Evolutionary conservation across 2,888 invertebrate genomes (phyloP).

Genomic region (Podotricha telesiphe): DNA sequence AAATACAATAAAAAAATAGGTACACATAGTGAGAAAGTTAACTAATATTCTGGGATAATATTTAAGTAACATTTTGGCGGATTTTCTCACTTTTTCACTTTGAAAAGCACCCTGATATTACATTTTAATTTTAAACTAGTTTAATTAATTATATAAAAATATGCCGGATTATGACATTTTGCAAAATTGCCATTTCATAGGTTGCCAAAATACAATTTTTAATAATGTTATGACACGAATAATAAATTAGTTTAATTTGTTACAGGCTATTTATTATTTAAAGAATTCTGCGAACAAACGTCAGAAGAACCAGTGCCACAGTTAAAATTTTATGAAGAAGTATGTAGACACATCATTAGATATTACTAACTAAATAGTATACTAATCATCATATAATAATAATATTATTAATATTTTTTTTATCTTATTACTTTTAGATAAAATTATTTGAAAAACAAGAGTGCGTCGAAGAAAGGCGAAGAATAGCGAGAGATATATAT

Average conservation of each 20-base stretch:
- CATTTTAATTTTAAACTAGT: too few relatives aligned
- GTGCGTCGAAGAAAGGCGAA: conserved; percentile 97
- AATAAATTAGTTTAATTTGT: conserved; percentile 60
- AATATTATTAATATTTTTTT: conserved; percentile 20
- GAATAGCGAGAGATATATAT: conserved; percentile 98
- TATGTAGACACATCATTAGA: conserved; percentile 72
- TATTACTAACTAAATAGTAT: not conserved
- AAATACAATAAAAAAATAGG: too few relatives aligned
- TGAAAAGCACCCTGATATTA: too few relatives aligned
- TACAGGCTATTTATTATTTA: conserved; percentile 98
- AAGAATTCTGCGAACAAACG: conserved; percentile 99
- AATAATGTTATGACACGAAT: too few relatives aligned
- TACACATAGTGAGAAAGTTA: too few relatives aligned
- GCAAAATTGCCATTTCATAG: too few relatives aligned
- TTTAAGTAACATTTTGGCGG: too few relatives aligned
- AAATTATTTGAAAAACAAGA: conserved; percentile 99
- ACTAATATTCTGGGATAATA: too few relatives aligned
- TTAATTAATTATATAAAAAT: too few relatives aligned
- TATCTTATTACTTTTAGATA: conserved; percentile 88
- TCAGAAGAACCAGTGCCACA: conserved; percentile 98
- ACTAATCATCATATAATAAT: not conserved
- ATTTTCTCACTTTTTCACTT: too few relatives aligned
- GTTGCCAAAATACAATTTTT: not conserved
- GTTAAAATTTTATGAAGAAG: conserved; percentile 99
- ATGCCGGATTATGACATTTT: too few relatives aligned